These are phyloP conservation scores for Rhabdophis nuchalis DNA, from an alignment of 2,797 vertebrate species.

Conservation along the genomic window DNA sequence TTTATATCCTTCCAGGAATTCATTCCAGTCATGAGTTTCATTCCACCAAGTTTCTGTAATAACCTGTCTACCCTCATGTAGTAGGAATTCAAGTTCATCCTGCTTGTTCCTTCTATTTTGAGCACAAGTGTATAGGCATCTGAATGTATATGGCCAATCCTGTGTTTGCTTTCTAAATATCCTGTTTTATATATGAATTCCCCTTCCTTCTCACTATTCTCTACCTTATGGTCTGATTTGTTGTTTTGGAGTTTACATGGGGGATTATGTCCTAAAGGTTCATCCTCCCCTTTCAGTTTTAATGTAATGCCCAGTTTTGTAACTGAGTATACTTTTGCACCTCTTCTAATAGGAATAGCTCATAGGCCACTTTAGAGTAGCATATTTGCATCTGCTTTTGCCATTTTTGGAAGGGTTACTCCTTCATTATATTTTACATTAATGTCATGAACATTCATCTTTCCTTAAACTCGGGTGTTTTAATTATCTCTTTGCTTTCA, in stretches of 20 bases:
- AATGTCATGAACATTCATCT: background rate
- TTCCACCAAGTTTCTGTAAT: background rate
- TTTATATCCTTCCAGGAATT: background rate
- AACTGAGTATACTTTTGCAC: background rate
- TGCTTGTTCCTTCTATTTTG: background rate
- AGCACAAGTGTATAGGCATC: background rate
- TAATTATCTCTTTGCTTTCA: background rate
- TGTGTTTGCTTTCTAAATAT: background rate
- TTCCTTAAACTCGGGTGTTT: background rate
- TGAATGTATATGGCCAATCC: background rate
- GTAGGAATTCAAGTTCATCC: background rate
- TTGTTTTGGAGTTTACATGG: background rate
- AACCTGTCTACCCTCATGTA: background rate
- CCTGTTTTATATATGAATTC: background rate
- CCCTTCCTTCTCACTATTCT: background rate
- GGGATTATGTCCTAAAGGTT: background rate
- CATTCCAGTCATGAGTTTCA: background rate
- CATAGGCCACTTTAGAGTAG: background rate
- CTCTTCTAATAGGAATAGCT: background rate
- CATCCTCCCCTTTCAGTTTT: background rate
- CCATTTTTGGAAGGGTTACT: background rate
- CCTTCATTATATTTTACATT: background rate
- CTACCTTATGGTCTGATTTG: background rate
- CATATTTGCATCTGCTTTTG: background rate
- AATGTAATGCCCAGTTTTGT: background rate